Evolutionary conservation across 2,888 invertebrate genomes (phyloP), one percentile per base, ranked within the genome.

Genomic region (Plagodis dolabraria): DNA sequence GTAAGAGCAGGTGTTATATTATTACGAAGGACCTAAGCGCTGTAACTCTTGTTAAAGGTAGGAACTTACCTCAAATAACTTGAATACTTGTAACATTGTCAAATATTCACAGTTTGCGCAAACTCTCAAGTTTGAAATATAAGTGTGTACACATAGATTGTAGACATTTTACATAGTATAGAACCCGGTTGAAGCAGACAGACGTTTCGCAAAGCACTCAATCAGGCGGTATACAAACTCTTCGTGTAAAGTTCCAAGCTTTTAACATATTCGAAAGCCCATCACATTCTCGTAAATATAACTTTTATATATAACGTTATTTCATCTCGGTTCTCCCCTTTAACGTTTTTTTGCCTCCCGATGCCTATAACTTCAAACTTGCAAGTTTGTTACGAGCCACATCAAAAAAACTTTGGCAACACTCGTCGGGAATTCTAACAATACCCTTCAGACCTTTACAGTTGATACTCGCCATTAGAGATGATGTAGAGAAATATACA

Each of bases 361-460:
- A 33, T 36, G 46, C 47, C 35, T 46, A n/a, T n/a, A 57, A 57
- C 50, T 54, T 44, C 9, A 54, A 59, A 53, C 54, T 51, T 34
- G 11, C 42, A 4, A 49, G 60, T 60, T 60, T 60, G 48, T 56
- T 60, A 56, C 55, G 56, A 57, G 55, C 45, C 36, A 57, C 56
- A 53, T 56, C 60, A 61, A 56, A 61, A 60, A 60, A 61, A 48
- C 52, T 57, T 56, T 43, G 47, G 45, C 52, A 57, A 53, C 60
- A 56, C 60, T 57, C 55, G 56, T 49, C 56, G 49, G 46, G 53
- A 57, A 53, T 61, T 56, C 56, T 53, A 49, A 61, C 60, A 60
- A 60, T 53, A 53, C 56, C 60, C 56, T 53, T 53, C 56, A 42
- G 60, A 53, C 60, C 53, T 56, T 61, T 53, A 61, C 56, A 53